A percentile compares a stretch with the other conserved stretches of the same genome.
phyloP scores from a whole-genome alignment of 2,113 vertebrate genomes.

The Brachypteracias leptosomus region DNA sequence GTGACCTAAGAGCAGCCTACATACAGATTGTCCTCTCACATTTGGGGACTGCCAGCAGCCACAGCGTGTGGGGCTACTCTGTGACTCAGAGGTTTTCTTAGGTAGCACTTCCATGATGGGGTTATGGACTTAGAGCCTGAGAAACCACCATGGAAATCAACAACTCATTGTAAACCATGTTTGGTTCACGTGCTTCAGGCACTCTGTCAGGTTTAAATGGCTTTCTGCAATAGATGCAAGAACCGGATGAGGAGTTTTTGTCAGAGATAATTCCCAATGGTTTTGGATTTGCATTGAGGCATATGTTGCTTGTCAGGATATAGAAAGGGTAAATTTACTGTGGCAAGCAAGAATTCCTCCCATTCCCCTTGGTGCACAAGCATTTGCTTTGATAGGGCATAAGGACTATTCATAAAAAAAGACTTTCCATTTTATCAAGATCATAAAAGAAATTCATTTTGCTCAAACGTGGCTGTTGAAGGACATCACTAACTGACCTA shows the following conservation, averaged over 20 bases:
- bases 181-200: not conserved
- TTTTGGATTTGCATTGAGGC: not conserved
- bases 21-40: not conserved
- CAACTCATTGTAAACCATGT: not conserved
- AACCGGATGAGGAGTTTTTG: not conserved
- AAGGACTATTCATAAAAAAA: not conserved
- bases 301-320: not conserved
- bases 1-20: not conserved
- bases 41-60: not conserved
- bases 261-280: not conserved
- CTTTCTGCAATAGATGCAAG: not conserved
- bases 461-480: not conserved
- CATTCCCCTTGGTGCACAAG: not conserved
- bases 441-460: not conserved
- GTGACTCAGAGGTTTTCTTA: not conserved
- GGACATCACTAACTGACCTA: not conserved
- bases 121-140: not conserved
- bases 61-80: not conserved
- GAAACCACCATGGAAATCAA: not conserved
- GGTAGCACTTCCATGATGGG: not conserved
- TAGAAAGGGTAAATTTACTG: not conserved
- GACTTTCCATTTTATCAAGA: not conserved
- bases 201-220: not conserved
- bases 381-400: not conserved
- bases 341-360: not conserved